Conservation (phyloP, 1,140 invertebrate genomes). For the Ectropis grisescens region DNA sequence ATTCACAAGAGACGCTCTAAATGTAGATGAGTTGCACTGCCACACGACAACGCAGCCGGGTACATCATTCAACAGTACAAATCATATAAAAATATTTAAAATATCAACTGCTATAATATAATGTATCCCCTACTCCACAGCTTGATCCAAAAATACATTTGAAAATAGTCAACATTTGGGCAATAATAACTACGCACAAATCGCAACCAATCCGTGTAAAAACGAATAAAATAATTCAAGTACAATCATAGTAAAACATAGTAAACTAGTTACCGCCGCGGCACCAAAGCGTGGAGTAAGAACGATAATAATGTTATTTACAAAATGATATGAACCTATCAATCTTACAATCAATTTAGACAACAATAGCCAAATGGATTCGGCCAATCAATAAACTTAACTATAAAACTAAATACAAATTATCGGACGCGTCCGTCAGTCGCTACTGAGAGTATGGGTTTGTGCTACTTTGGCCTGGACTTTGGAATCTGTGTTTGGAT, state of each 20-base stretch:
- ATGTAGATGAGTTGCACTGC: slow-evolving; percentile 29
- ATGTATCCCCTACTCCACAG: slow-evolving; percentile 31
- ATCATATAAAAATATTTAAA: slow-evolving; percentile 13
- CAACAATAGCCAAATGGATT: no score
- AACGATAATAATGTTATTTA: slow-evolving; percentile 7
- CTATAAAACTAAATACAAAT: no score
- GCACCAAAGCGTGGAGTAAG: slow-evolving; percentile 35
- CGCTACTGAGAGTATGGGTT: no score
- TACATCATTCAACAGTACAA: slow-evolving; percentile 11
- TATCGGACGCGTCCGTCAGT: no score
- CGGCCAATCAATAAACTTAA: no score
- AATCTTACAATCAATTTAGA: slow-evolving; percentile 3
- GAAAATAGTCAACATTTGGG: slow-evolving; percentile 4
- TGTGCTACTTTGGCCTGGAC: no score
- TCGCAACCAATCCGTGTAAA: slow-evolving; percentile 8
- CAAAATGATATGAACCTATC: slow-evolving; percentile 13
- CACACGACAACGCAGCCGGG: background rate
- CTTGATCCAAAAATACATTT: slow-evolving; percentile 17
- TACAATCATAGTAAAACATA: slow-evolving; percentile 20
- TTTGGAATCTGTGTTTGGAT: no score
- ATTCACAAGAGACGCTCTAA: slow-evolving; percentile 51
- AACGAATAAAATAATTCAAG: slow-evolving; percentile 18
- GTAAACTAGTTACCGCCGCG: no score
- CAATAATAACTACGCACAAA: slow-evolving; percentile 10
- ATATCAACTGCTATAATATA: slow-evolving; percentile 27